A percentile compares a stretch with the other conserved stretches of the same genome.
phyloP scores from a whole-genome alignment of 2,113 vertebrate genomes.

The Stegastes partitus region DNA sequence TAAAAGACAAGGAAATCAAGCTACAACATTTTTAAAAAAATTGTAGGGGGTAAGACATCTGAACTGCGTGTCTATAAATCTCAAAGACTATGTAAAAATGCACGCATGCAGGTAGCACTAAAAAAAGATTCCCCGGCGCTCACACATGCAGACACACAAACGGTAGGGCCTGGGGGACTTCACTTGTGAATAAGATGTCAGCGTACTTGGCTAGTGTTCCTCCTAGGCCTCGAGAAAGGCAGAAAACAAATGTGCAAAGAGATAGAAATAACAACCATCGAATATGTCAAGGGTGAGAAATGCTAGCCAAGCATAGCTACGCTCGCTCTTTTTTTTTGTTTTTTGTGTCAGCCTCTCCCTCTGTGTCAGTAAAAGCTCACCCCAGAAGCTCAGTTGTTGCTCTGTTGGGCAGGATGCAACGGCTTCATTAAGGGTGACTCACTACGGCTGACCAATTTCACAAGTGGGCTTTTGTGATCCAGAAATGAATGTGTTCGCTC shows the following conservation, averaged over 20 bases:
- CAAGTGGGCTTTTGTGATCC: not conserved
- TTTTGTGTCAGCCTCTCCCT: not conserved
- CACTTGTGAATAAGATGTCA: constrained; percentile 71
- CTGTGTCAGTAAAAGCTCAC: constrained; percentile 27
- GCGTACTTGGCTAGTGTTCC: constrained; percentile 62
- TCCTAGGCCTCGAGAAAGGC: constrained; percentile 46
- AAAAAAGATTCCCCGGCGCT: constrained; percentile 23
- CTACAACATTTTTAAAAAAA: not conserved
- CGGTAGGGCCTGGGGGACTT: constrained; percentile 47
- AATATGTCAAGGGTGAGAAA: constrained; percentile 75
- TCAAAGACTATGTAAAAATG: constrained; percentile 17
- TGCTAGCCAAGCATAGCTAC: constrained; percentile 64
- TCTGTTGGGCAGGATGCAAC: constrained; percentile 23
- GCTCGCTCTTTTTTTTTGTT: constrained; percentile 11
- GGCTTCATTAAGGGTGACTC: constrained; percentile 53
- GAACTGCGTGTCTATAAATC: constrained; percentile 12
- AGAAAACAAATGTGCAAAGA: constrained; percentile 68
- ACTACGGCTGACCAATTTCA: constrained; percentile 18
- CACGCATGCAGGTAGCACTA: constrained; percentile 21
- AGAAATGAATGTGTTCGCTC: not conserved
- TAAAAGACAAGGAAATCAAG: constrained; percentile 44
- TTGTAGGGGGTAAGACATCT: not conserved
- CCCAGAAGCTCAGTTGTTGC: constrained; percentile 30
- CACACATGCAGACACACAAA: constrained; percentile 28
- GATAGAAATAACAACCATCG: constrained; percentile 66